Conservation (phyloP, 2,797 vertebrate species). For the Poecilia velifera region DNA sequence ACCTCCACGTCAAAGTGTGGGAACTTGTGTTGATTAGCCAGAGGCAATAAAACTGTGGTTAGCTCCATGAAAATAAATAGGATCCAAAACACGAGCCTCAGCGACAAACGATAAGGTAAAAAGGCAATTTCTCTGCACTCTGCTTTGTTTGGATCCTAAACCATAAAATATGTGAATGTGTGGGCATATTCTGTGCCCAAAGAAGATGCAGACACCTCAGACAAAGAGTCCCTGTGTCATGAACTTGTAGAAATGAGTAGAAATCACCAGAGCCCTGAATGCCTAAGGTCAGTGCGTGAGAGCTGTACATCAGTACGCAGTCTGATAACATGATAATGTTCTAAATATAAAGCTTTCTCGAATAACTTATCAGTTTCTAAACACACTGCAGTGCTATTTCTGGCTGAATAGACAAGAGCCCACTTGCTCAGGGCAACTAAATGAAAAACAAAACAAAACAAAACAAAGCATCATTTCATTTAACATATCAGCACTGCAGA, state of each 20-base stretch:
- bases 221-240: neutral
- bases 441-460: neutral
- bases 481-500: neutral
- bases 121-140: neutral
- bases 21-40: neutral
- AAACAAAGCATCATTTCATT: neutral
- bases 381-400: neutral
- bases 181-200: neutral
- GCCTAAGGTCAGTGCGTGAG: neutral
- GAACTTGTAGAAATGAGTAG: neutral
- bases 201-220: neutral
- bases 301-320: neutral
- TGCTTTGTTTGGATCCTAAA: neutral
- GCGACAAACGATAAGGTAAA: neutral
- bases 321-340: neutral
- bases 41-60: neutral
- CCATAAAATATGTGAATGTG: neutral
- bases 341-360: constrained; percentile 4
- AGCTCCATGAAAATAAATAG: neutral
- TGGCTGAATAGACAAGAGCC: neutral
- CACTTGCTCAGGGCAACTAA: neutral
- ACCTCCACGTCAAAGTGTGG: neutral
- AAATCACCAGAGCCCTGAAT: neutral
- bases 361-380: constrained; percentile 8
- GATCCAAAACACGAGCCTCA: neutral